phyloP scores from a whole-genome alignment of 2,113 vertebrate species.

The Amphilophus citrinellus region DNA sequence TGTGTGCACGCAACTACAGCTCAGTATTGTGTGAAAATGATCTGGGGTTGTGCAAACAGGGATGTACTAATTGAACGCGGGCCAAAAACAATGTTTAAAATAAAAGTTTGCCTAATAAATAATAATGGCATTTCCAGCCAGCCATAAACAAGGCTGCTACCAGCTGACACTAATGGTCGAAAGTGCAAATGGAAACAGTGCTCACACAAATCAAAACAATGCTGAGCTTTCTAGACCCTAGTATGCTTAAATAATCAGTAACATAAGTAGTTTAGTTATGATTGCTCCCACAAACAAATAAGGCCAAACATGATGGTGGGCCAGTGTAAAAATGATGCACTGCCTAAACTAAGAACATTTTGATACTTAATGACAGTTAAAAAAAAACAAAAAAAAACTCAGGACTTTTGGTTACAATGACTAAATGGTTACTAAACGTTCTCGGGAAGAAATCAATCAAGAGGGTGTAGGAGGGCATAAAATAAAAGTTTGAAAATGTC shows the following conservation, averaged over 20 bases:
- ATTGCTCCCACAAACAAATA: neutral
- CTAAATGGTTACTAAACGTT: neutral
- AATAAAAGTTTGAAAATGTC: constrained; percentile 7
- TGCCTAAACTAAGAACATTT: neutral
- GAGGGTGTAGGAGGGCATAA: neutral
- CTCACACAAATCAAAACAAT: neutral
- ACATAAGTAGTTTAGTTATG: neutral
- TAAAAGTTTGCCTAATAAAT: neutral
- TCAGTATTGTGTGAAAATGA: neutral
- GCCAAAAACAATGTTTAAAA: neutral
- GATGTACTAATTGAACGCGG: neutral
- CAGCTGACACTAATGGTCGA: neutral
- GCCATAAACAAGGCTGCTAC: too few relatives aligned
- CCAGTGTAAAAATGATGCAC: neutral
- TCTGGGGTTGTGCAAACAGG: neutral
- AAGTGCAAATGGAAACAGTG: neutral
- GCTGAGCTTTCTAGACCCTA: neutral
- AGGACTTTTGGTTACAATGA: neutral
- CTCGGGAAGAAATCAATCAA: neutral
- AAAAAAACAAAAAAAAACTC: too few relatives aligned
- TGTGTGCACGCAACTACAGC: neutral
- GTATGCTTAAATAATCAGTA: neutral
- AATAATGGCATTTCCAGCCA: too few relatives aligned
- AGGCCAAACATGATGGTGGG: neutral
- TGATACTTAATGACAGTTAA: too few relatives aligned